These are phyloP conservation scores for Chauna torquata DNA, from an alignment of 2,113 vertebrate genomes.

Conservation along the genomic window DNA sequence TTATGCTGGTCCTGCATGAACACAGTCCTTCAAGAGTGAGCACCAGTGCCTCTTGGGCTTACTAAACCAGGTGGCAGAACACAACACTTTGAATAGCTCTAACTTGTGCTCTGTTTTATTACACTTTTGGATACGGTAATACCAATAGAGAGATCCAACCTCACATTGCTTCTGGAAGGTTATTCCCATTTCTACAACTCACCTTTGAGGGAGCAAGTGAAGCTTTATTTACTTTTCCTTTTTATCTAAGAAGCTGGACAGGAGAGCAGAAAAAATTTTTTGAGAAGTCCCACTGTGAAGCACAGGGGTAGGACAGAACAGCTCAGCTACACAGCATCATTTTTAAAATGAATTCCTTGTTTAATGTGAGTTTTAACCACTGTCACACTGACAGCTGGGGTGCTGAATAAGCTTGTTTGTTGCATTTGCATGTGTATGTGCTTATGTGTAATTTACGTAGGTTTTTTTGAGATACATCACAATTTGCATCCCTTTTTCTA, in stretches of 20 bases:
- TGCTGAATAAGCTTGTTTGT: background rate
- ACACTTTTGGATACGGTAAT: background rate
- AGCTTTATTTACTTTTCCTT: background rate
- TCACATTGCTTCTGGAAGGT: background rate
- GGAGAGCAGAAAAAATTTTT: background rate
- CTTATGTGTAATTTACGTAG: background rate
- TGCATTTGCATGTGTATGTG: background rate
- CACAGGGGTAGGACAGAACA: background rate
- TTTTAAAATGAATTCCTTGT: background rate
- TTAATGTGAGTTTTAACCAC: background rate
- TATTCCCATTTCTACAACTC: background rate
- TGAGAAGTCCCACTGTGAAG: background rate
- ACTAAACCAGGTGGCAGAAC: background rate
- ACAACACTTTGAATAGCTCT: background rate
- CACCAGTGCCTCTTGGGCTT: background rate
- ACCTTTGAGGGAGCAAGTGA: background rate
- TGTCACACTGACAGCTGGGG: background rate
- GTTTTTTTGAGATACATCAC: background rate
- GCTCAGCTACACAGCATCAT: background rate
- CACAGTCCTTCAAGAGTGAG: background rate
- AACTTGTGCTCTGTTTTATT: background rate
- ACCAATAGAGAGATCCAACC: background rate
- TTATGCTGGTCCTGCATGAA: rapidly evolving
- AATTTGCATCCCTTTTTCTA: conserved; percentile 15
- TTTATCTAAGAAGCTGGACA: background rate